Evolutionary conservation across 2,888 invertebrate genomes (phyloP), one percentile per base, ranked within the genome.

Genomic region (Drosophila borborema): DNA sequence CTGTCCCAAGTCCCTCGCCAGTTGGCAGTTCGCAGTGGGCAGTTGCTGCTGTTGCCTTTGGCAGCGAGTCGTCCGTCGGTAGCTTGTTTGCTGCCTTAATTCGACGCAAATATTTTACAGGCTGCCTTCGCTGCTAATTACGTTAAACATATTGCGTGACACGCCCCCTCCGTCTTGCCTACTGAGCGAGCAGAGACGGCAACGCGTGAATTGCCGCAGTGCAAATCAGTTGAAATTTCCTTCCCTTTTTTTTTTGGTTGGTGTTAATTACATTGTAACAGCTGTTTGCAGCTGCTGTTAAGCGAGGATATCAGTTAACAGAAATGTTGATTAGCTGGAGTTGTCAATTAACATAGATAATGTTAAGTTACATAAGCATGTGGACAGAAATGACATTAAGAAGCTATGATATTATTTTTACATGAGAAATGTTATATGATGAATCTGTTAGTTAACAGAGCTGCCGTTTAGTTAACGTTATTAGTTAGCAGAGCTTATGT

Each of bases 91-190:
- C 70, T 81, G 80, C 81, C 90, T 88, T 86, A 85, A 87, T 77
- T 85, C 82, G 82, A 86, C 76, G 85, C 86, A 86, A 86, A 89
- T 89, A 89, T 86, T 89, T 89, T 89, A 72, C 74, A 55, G 80
- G 68, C 65, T 65, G 59, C 70, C 41, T 64, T 64, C 63, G 65
- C 68, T 83, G 87, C 84, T 85, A 85, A 85, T 85, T 85, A 85
- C 89, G 82, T 83, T 89, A 85, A 87, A 71, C 88, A 87, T 87
- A 82, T 89, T 75, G 85, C 71, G 71, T 74, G 80, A 75, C 90
- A 85, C 85, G 81, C 83, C 86, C 68, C 20, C 54, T 40, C 20
- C 16, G 16, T 0, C 38, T 38, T 16, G 36, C 9, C 34, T 0
- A 34, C 31, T 38, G 4, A 31, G 31, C 49, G 23, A 6, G 18